Percentiles rank a stretch among this genome's conserved stretches.
These are phyloP conservation scores for Amblyornis subalaris DNA, from an alignment of 2,113 vertebrate genomes.

Conservation along the genomic window DNA sequence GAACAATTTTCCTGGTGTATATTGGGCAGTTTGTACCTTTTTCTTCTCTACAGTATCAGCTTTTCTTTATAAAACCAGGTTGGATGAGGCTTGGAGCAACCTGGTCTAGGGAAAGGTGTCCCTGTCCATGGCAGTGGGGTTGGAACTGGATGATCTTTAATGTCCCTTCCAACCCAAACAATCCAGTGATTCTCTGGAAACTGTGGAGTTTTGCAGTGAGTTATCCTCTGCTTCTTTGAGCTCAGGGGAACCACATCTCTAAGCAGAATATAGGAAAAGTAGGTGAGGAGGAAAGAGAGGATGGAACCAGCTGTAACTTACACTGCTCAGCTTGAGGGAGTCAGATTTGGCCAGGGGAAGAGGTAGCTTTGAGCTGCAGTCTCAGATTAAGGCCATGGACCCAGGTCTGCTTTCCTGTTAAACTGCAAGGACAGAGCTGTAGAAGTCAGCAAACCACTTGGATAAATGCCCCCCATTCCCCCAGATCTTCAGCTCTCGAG, in stretches of 20 bases:
- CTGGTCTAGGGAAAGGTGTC: neutral
- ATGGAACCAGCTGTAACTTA: neutral
- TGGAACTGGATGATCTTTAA: neutral
- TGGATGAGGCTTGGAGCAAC: neutral
- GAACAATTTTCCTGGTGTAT: neutral
- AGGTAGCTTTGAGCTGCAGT: conserved; percentile 32
- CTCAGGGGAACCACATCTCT: neutral
- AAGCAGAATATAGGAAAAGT: neutral
- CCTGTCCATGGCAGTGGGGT: neutral
- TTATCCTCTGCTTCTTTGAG: neutral
- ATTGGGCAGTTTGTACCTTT: neutral
- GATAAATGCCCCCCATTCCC: neutral
- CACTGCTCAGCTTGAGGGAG: neutral
- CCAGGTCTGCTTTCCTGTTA: neutral
- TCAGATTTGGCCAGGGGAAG: neutral
- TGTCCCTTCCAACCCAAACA: neutral
- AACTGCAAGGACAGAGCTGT: neutral
- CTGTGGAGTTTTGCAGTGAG: neutral
- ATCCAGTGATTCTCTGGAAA: neutral
- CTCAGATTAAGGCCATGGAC: conserved; percentile 1
- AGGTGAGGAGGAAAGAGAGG: neutral
- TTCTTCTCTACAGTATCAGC: neutral
- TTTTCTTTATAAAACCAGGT: neutral
- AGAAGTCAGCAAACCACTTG: neutral
- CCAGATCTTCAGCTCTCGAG: neutral